Evolutionary conservation across 2,888 invertebrate species (phyloP), one percentile per base, ranked within the genome.

Genomic region (Phymatocera aterrima): DNA sequence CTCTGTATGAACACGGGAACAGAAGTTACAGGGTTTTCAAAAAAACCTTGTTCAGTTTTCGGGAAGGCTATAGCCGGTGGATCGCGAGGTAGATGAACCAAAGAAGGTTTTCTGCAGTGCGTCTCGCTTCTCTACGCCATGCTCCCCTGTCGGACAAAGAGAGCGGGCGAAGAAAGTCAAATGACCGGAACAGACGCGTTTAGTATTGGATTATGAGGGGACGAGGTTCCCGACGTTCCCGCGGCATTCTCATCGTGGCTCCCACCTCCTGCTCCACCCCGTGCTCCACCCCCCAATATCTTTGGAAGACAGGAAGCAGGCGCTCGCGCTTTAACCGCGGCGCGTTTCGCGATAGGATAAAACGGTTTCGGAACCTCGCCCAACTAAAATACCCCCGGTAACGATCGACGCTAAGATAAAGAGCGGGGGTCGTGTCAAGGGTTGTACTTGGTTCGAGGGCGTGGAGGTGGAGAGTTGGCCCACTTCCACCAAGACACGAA

Each of bases 131-230:
- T 75, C 31, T 6, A 21, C 37, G 40, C 46, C 40, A 75, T 75
- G 75, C 60, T 54, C 24, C 28, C 75, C 75, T 75, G 75, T 34
- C 37, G 57, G 57, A 60, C 57, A 75, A 75, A 75, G 75, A 75
- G 75, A 75, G 75, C 75, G 57, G 15, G 24, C 60, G 57, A 57
- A 75, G 75, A 75, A 75, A 75, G 57, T 75, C 75, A 75, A 60
- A 24, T 24, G 75, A 57, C 40, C 57, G 57, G 57, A 48, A 75
- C 75, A 10, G 40, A 24, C 34, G 74, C 18, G 68, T 28, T 68
- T 18, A 10, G 34, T 10, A n/a, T 37, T 18, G 51, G 51, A 31
- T 75, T 57, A 40, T 21, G 28, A 43, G 1, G 34, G 18, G 31
- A 21, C 75, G 24, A 24, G 57, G 15, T 46, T 31, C 8, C 34